Conservation (phyloP, 1,140 invertebrate species). For the Drosophila sucinea region DNA sequence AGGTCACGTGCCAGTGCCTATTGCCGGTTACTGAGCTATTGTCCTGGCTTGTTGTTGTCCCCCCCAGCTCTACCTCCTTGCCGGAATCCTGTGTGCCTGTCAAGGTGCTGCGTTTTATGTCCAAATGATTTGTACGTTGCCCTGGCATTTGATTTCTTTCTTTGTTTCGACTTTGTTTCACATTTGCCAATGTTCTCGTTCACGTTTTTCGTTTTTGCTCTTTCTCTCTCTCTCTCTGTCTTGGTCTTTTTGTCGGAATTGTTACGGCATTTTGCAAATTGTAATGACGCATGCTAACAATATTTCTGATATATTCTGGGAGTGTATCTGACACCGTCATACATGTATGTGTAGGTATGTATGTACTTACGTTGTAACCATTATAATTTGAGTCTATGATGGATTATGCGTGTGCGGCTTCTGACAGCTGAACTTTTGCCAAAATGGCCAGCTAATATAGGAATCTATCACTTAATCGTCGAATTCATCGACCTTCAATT, state of each 20-base stretch:
- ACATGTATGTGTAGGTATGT: too few relatives aligned
- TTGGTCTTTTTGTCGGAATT: conserved; percentile 15
- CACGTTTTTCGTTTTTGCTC: conserved; percentile 10
- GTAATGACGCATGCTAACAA: conserved; percentile 83
- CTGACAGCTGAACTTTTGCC: conserved; percentile 62
- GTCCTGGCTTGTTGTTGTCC: not conserved
- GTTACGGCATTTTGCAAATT: conserved; percentile 75
- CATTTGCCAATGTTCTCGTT: conserved; percentile 32
- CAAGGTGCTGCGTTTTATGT: conserved; percentile 80
- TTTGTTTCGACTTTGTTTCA: conserved; percentile 31
- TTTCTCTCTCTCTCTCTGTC: conserved; percentile 24
- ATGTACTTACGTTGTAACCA: conserved; percentile 27
- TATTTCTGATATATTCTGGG: conserved; percentile 51
- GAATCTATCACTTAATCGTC: conserved; percentile 13
- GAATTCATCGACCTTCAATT: conserved; percentile 69
- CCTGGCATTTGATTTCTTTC: conserved; percentile 70
- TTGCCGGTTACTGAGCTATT: conserved; percentile 23
- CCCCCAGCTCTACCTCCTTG: not conserved
- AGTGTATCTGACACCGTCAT: conserved; percentile 17
- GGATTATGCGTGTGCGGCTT: conserved; percentile 74
- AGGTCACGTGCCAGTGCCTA: conserved; percentile 66
- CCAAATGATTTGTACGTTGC: conserved; percentile 75
- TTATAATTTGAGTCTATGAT: conserved; percentile 70
- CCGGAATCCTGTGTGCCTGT: conserved; percentile 36
- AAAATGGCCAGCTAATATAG: conserved; percentile 19